phyloP scores from a whole-genome alignment of 2,113 vertebrate species.

The Festucalex cinctus region DNA sequence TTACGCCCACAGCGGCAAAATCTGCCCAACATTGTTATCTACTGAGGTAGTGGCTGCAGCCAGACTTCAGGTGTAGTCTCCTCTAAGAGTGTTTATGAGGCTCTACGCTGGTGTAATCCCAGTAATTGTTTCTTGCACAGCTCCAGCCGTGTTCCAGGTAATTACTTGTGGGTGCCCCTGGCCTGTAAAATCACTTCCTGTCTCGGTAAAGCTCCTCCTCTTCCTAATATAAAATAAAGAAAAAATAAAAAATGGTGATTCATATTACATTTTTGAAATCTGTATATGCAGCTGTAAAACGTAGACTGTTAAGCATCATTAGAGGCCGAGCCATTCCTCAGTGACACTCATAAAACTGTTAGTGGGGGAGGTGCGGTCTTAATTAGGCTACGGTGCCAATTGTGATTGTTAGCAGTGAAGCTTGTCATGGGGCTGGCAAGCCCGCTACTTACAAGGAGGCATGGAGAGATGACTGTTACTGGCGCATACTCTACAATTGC shows the following conservation, averaged over 20 bases:
- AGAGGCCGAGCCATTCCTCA: constrained; percentile 54
- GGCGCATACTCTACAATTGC: too few relatives aligned
- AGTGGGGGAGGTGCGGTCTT: constrained; percentile 33
- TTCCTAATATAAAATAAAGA: constrained; percentile 20
- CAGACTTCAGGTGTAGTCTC: constrained; percentile 56
- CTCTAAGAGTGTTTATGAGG: constrained; percentile 56
- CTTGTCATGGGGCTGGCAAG: constrained; percentile 10
- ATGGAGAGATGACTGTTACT: not conserved
- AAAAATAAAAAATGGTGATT: constrained; percentile 47
- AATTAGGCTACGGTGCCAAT: constrained; percentile 56
- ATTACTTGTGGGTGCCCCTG: constrained; percentile 57
- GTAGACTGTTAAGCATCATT: constrained; percentile 58
- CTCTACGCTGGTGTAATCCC: constrained; percentile 54
- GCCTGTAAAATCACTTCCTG: constrained; percentile 63
- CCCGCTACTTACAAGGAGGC: not conserved
- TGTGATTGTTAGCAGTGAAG: constrained; percentile 59
- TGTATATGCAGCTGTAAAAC: constrained; percentile 54
- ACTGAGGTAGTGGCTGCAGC: constrained; percentile 51
- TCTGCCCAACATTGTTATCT: constrained; percentile 32
- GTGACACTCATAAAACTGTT: constrained; percentile 63
- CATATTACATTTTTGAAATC: constrained; percentile 46
- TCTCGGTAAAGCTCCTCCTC: constrained; percentile 50
- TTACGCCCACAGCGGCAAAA: not conserved
- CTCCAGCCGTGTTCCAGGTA: constrained; percentile 46
- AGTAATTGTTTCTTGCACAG: constrained; percentile 66